Base-by-base conservation (phyloP, 1,140 invertebrate genomes). In the Danaus plexippus region DNA sequence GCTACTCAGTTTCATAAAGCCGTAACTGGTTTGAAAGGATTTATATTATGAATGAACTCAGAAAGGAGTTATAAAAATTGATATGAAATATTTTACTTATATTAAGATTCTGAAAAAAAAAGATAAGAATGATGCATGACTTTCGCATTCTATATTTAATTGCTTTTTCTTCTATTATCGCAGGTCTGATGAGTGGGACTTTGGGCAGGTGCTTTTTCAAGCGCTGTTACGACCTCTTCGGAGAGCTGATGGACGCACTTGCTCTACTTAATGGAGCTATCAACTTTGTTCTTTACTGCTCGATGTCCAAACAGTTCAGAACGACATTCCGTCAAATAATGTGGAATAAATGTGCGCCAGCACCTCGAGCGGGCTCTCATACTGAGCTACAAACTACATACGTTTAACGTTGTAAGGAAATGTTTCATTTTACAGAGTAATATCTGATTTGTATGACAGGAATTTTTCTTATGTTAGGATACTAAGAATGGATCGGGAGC, bases 211-310 rank as follows among this genome's bases (percentile, higher is more conserved):
- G 90, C 54, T 93, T 95, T 75, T 94, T 94, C 66, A 77, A 89
- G 44, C 89, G 86, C 41, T 94, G 93, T 70, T 95, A 94, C 75
- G 88, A 91, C 76, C 91, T 92, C 15, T 92, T 97, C 53, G 95
- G 95, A 0, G 95, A 97, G 76, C 69, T 97, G 9, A 95, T 97
- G 93, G 97, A 98, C 76, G 91, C 97, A 7, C 85, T 97, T 44
- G 96, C 96, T 0, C 87, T 98, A 1, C 86, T 97, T 32, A 98
- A 98, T 86, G 95, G 94, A 5, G 93, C 95, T 11, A 93, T 98
- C 47, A 98, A 97, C 75, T 98, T 98, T 78, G 93, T 98, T 18
- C 89, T 98, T 0, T 98, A 98, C 77, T 97, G 96, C 63, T 92
- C 93, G 40, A 98, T 98, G 96, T 96, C 94, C 50, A 89, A 94